A percentile compares a stretch with the other conserved stretches of the same genome.
Conservation (phyloP, 1,140 invertebrate species). For the Lethocerus indicus region DNA sequence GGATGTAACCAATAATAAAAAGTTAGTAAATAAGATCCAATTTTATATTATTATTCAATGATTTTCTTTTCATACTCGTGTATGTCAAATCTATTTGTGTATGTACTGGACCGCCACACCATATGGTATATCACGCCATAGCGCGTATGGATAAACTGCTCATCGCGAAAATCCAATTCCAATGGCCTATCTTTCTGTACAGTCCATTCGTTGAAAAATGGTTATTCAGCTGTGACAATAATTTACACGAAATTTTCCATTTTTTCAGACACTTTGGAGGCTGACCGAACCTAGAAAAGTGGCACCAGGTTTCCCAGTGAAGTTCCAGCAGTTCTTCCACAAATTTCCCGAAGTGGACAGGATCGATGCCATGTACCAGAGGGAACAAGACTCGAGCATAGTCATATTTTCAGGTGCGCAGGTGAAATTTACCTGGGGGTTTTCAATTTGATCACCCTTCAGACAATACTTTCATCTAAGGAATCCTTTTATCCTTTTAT, state of each 20-base stretch:
- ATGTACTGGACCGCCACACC: too few species aligned
- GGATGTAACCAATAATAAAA: too few species aligned
- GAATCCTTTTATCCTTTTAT: background rate
- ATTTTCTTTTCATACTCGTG: background rate
- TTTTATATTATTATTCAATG: background rate
- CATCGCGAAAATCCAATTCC: background rate
- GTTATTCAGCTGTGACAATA: background rate
- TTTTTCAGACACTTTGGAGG: slow-evolving; percentile 38
- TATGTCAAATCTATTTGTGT: too few species aligned
- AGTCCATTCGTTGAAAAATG: background rate
- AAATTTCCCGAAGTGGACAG: slow-evolving; percentile 37
- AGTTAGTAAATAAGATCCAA: background rate
- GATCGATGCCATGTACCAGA: slow-evolving; percentile 61
- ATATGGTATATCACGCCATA: too few species aligned
- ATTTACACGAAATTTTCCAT: background rate
- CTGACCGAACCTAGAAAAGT: slow-evolving; percentile 30
- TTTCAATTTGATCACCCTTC: background rate
- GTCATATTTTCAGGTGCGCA: slow-evolving; percentile 50
- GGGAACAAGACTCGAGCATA: slow-evolving; percentile 44
- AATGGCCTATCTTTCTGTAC: background rate
- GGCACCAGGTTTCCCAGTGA: slow-evolving; percentile 39
- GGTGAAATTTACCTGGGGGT: background rate
- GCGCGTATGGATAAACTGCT: background rate
- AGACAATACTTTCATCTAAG: background rate
- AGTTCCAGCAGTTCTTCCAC: slow-evolving; percentile 36